phyloP scores from a whole-genome alignment of 1,140 invertebrate species.

The Drosophila nigrodunni region DNA sequence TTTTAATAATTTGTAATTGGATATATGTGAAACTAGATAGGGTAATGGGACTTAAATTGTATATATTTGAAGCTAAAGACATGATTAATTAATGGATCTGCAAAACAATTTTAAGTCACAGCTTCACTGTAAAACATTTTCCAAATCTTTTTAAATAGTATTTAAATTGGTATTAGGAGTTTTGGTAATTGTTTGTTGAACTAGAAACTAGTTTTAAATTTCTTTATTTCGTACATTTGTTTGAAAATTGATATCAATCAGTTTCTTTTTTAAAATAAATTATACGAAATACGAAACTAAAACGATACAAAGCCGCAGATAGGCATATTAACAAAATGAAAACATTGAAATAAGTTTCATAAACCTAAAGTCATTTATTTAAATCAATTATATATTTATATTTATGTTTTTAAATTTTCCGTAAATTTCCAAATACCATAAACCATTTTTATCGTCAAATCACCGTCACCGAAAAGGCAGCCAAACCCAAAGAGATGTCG shows the following conservation, averaged over 20 bases:
- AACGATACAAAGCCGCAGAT: not conserved
- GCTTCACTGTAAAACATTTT: not conserved
- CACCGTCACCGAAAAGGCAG: conserved; percentile 21
- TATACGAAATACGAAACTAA: not conserved
- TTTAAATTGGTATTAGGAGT: not conserved
- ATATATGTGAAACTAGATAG: not conserved
- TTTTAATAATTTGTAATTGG: not conserved
- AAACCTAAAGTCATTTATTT: conserved; percentile 38
- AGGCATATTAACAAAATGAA: not conserved
- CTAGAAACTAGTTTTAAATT: conserved; percentile 4
- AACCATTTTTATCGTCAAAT: conserved; percentile 41
- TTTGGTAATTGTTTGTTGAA: not conserved
- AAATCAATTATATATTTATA: conserved; percentile 53
- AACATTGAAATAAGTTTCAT: conserved; percentile 20
- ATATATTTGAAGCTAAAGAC: not conserved
- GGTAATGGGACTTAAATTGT: not conserved
- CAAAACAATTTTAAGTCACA: not conserved
- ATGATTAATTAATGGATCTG: too few relatives aligned
- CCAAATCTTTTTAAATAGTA: not conserved
- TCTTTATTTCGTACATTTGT: not conserved
- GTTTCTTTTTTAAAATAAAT: not conserved
- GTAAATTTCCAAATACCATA: conserved; percentile 32
- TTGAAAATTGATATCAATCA: conserved; percentile 15
- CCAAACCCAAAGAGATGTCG: conserved; percentile 21
- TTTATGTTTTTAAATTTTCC: conserved; percentile 20